A percentile compares a stretch with the other conserved stretches of the same genome.
Evolutionary conservation across 2,797 vertebrate species (phyloP).

Genomic region (Poecilia wingei): DNA sequence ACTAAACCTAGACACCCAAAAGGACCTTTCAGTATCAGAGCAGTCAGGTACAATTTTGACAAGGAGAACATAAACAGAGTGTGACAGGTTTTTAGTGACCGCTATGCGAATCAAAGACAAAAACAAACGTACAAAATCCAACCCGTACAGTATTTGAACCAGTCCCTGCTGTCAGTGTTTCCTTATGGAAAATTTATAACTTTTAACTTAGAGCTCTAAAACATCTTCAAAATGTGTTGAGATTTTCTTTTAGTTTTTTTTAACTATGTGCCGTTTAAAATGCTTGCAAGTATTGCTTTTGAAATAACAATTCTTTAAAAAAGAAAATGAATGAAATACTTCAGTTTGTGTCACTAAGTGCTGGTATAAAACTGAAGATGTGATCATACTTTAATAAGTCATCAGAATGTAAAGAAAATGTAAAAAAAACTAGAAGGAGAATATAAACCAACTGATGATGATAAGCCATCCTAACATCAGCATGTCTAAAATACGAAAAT

Average conservation of each 20-base stretch:
- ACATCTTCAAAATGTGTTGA: background rate
- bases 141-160: background rate
- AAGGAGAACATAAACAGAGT: constrained; percentile 23
- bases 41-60: constrained; percentile 33
- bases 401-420: no score
- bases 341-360: background rate
- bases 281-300: background rate
- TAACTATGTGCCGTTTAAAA: background rate
- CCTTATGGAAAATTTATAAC: background rate
- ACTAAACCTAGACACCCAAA: constrained; percentile 48
- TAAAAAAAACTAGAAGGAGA: no score
- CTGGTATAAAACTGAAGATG: background rate
- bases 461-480: no score
- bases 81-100: constrained; percentile 18
- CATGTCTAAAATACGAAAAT: background rate
- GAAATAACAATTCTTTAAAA: background rate
- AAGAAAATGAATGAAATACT: background rate
- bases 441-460: no score
- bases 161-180: background rate
- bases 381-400: no score
- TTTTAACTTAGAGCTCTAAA: background rate
- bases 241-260: background rate
- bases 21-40: constrained; percentile 32
- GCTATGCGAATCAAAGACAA: constrained; percentile 11
- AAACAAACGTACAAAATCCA: constrained; percentile 8